Percentiles rank a stretch among this genome's conserved stretches.
Evolutionary conservation across 2,888 invertebrate genomes (phyloP).

Genomic region (Dendrolimus pini): DNA sequence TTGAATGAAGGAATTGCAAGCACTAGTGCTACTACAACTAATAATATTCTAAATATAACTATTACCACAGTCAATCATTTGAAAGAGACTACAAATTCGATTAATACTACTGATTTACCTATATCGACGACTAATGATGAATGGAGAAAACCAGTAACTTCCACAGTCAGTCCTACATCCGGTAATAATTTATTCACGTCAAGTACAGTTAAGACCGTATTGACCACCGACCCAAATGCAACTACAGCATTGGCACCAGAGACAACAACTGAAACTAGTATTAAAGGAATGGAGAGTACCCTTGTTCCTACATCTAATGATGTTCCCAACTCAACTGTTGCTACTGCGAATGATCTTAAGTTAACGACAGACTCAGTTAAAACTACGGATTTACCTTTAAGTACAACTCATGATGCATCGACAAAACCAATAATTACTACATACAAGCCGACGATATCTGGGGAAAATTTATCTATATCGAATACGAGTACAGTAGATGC

Average conservation of each 20-base stretch:
- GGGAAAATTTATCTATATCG: too few species aligned
- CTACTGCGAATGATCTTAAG: neutral
- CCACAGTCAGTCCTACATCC: neutral
- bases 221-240: neutral
- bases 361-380: too few species aligned
- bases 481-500: too few species aligned
- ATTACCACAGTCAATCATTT: neutral
- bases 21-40: neutral
- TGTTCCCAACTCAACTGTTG: neutral
- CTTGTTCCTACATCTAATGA: neutral
- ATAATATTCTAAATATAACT: neutral
- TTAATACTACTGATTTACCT: neutral
- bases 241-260: neutral
- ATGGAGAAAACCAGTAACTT: neutral
- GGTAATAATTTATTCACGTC: neutral
- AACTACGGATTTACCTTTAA: too few species aligned
- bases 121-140: neutral
- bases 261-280: neutral
- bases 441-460: too few species aligned
- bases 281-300: neutral
- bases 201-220: neutral
- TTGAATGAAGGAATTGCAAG: too few species aligned
- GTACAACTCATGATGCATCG: too few species aligned
- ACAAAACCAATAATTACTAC: too few species aligned
- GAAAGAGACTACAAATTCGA: neutral